Percentiles rank a stretch among this genome's conserved stretches.
Conservation (phyloP, 2,797 vertebrate species). For the Furcifer pardalis region DNA sequence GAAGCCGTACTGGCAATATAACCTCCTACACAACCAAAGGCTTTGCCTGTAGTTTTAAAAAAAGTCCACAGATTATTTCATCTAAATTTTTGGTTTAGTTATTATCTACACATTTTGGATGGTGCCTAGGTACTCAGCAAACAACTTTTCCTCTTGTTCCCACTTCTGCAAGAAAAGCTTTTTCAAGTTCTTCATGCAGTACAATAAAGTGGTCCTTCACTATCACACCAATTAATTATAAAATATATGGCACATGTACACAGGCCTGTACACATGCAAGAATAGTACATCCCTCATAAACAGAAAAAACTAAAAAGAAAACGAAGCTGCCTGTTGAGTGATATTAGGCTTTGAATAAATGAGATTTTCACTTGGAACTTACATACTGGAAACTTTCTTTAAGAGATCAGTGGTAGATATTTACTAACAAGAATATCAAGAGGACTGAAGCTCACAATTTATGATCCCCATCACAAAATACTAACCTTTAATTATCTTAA, state of each 20-base stretch:
- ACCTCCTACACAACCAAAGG: slow-evolving; percentile 84
- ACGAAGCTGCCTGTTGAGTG: neutral
- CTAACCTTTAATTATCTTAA: neutral
- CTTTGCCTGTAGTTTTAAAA: slow-evolving; percentile 74
- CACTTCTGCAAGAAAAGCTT: neutral
- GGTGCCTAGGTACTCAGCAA: neutral
- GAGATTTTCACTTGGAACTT: neutral
- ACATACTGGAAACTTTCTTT: no score
- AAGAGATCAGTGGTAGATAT: neutral
- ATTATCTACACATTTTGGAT: neutral
- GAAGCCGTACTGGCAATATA: slow-evolving; percentile 82
- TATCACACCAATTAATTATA: neutral
- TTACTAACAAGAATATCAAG: neutral
- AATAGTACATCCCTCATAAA: neutral
- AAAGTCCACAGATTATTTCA: neutral
- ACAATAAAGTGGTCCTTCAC: no score
- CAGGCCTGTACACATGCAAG: neutral
- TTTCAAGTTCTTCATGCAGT: neutral
- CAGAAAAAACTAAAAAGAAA: neutral
- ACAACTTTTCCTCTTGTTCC: neutral
- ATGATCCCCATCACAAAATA: neutral
- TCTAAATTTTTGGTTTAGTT: neutral
- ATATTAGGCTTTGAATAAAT: neutral
- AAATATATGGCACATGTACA: neutral
- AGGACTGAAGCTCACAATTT: neutral